These are phyloP conservation scores for Phalacrocorax brasilianus DNA, from an alignment of 2,113 vertebrate species.

Conservation along the genomic window DNA sequence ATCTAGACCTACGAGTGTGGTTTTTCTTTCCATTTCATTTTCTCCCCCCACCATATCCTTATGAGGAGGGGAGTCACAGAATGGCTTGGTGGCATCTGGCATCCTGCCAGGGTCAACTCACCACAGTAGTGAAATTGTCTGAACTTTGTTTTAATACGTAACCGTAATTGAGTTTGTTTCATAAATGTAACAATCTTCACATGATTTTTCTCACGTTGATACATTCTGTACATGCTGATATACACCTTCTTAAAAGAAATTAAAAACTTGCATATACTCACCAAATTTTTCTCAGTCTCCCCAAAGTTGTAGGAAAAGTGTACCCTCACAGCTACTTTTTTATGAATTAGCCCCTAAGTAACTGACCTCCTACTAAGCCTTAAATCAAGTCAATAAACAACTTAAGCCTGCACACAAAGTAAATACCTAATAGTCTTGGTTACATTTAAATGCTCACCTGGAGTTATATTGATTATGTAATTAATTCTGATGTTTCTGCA, in stretches of 20 bases:
- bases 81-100: too few relatives aligned
- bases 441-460: not conserved
- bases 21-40: too few relatives aligned
- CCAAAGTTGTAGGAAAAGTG: not conserved
- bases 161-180: not conserved
- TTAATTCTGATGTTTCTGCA: not conserved
- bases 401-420: not conserved
- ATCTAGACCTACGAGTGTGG: too few relatives aligned
- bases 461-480: not conserved
- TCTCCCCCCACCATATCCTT: too few relatives aligned
- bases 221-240: not conserved
- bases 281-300: not conserved
- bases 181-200: not conserved
- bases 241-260: not conserved
- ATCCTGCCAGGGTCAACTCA: too few relatives aligned
- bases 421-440: not conserved
- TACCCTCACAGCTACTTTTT: not conserved
- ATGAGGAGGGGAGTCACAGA: too few relatives aligned
- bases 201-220: not conserved
- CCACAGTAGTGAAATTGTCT: not conserved
- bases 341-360: not conserved
- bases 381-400: not conserved
- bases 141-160: not conserved
- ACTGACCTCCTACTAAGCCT: not conserved
- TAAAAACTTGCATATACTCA: not conserved